phyloP scores from a whole-genome alignment of 2,888 invertebrate species.

The Stenodera caucasica region DNA sequence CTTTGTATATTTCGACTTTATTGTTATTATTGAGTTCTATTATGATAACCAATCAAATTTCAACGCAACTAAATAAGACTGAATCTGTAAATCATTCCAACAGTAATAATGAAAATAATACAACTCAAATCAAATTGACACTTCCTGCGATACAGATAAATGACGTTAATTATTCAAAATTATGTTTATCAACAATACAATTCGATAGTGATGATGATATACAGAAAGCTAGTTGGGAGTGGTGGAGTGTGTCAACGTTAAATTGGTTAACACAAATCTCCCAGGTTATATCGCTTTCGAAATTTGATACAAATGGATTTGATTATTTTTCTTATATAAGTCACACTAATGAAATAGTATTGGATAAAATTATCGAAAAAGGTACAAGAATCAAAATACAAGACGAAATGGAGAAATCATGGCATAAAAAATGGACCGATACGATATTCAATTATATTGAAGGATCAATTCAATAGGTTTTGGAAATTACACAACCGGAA shows the following conservation, averaged over 20 bases:
- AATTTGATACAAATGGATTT: constrained; percentile 26
- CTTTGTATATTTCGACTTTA: constrained; percentile 64
- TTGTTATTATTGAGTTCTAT: constrained; percentile 65
- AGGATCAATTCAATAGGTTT: neutral
- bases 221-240: constrained; percentile 51
- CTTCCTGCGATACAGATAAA: constrained; percentile 12
- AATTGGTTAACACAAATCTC: constrained; percentile 52
- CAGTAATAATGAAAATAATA: constrained; percentile 25
- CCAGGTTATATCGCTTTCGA: constrained; percentile 38
- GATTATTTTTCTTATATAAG: constrained; percentile 18
- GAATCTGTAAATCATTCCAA: constrained; percentile 4
- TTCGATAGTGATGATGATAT: constrained; percentile 29
- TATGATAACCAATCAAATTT: constrained; percentile 58
- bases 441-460: constrained; percentile 24
- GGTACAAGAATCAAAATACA: constrained; percentile 52
- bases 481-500: too few relatives aligned
- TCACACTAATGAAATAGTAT: constrained; percentile 30
- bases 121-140: constrained; percentile 23
- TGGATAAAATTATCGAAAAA: constrained; percentile 51
- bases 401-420: constrained; percentile 53
- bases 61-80: constrained; percentile 44
- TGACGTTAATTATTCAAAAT: neutral
- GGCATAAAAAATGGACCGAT: constrained; percentile 56
- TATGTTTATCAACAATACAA: neutral
- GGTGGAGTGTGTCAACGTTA: constrained; percentile 54